Percentiles rank a stretch among this genome's conserved stretches.
phyloP scores from a whole-genome alignment of 2,113 vertebrate genomes.

The Egretta garzetta region DNA sequence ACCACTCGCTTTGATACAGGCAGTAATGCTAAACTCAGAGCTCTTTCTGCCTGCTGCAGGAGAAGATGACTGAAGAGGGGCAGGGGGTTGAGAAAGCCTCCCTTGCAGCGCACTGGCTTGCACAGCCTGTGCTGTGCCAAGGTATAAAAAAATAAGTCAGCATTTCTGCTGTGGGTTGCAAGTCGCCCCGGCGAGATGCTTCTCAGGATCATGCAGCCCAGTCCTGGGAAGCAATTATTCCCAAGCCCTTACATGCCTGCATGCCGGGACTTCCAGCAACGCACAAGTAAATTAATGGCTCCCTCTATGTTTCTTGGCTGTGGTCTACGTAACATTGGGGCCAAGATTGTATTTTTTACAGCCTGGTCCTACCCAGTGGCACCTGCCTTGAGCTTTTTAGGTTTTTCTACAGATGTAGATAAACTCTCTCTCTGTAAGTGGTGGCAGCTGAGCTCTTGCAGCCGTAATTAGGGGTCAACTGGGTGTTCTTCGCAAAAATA shows the following conservation, averaged over 20 bases:
- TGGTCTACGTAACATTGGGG: rapidly evolving
- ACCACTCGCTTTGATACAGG: not conserved
- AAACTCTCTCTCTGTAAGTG: not conserved
- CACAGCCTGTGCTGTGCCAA: not conserved
- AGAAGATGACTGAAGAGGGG: not conserved
- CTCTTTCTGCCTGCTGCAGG: not conserved
- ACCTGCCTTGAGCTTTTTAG: not conserved
- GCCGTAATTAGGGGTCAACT: not conserved
- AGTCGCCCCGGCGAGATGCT: rapidly evolving
- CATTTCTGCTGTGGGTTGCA: not conserved
- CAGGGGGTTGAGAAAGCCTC: not conserved
- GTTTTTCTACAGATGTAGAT: not conserved
- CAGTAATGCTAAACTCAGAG: not conserved
- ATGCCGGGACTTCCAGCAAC: not conserved
- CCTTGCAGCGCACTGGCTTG: not conserved
- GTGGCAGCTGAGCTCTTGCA: not conserved
- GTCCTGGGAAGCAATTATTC: not conserved
- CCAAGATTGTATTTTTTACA: not conserved
- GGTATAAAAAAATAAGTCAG: not conserved
- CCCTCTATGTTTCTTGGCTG: not conserved
- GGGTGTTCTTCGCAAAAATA: not conserved
- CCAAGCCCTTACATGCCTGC: not conserved
- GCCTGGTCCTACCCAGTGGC: not conserved
- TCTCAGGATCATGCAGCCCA: not conserved
- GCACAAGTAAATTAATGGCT: not conserved